Evolutionary conservation across 2,888 invertebrate genomes (phyloP).

Genomic region (Lumbricus terrestris): DNA sequence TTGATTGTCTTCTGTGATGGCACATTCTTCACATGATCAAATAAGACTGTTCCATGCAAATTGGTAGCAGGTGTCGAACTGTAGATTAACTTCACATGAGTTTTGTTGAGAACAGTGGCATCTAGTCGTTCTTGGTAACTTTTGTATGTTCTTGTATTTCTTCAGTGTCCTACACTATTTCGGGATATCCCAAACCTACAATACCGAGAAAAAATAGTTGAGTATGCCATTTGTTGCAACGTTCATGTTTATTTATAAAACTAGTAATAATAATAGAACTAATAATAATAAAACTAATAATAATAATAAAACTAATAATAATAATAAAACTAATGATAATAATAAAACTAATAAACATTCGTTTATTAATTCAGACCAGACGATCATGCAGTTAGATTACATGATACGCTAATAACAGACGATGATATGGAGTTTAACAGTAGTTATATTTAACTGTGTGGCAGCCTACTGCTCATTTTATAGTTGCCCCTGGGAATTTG

Average conservation of each 20-base stretch:
- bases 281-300: not conserved
- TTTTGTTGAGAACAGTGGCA: not conserved
- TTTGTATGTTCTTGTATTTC: not conserved
- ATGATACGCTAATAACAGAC: no score
- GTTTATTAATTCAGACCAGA: no score
- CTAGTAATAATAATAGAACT: not conserved
- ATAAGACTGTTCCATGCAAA: no score
- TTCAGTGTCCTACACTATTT: not conserved
- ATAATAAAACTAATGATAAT: not conserved
- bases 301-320: not conserved
- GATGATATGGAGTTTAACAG: no score
- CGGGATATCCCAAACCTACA: not conserved
- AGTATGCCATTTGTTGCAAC: not conserved
- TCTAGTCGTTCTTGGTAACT: not conserved
- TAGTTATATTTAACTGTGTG: no score
- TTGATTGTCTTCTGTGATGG: no score
- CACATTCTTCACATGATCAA: no score
- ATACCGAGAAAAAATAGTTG: not conserved
- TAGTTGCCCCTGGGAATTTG: no score
- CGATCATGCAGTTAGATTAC: no score
- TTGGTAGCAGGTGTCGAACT: not conserved
- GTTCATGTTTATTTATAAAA: not conserved
- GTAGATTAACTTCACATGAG: not conserved
- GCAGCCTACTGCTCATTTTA: no score
- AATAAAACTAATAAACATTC: no score